These are phyloP conservation scores for Cepphus grylle DNA, from an alignment of 2,113 vertebrate species.

Conservation along the genomic window DNA sequence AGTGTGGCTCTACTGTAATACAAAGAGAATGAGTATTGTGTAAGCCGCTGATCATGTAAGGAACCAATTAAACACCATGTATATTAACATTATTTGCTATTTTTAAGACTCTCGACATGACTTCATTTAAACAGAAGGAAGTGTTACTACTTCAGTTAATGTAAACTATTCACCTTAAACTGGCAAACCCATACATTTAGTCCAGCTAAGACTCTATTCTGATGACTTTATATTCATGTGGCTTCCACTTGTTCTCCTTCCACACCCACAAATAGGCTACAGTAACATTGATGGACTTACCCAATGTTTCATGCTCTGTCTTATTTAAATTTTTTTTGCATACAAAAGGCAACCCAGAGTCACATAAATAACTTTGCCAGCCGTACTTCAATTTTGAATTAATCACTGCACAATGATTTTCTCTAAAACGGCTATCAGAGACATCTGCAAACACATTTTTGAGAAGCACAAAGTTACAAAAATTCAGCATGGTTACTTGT, in stretches of 20 bases:
- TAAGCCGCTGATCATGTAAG: background rate
- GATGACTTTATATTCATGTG: background rate
- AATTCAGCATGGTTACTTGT: background rate
- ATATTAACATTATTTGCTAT: background rate
- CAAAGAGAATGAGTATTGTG: background rate
- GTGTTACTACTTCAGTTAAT: background rate
- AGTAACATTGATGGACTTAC: constrained; percentile 72
- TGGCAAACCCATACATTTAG: background rate
- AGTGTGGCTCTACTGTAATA: background rate
- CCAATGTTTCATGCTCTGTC: constrained; percentile 72
- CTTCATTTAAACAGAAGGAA: background rate
- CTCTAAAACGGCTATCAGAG: constrained; percentile 41
- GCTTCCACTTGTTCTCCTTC: background rate
- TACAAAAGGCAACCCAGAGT: constrained; percentile 84
- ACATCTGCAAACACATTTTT: constrained; percentile 65
- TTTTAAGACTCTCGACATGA: background rate
- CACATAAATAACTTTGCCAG: constrained; percentile 85
- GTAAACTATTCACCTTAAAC: background rate
- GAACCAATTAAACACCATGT: background rate
- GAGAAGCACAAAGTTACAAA: background rate
- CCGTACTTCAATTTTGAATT: constrained; percentile 67
- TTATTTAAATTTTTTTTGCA: constrained; percentile 87
- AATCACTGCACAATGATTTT: constrained; percentile 83
- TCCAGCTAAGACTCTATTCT: background rate
- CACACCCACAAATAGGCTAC: background rate